Conservation (phyloP, 2,113 vertebrate genomes). For the Puma concolor region DNA sequence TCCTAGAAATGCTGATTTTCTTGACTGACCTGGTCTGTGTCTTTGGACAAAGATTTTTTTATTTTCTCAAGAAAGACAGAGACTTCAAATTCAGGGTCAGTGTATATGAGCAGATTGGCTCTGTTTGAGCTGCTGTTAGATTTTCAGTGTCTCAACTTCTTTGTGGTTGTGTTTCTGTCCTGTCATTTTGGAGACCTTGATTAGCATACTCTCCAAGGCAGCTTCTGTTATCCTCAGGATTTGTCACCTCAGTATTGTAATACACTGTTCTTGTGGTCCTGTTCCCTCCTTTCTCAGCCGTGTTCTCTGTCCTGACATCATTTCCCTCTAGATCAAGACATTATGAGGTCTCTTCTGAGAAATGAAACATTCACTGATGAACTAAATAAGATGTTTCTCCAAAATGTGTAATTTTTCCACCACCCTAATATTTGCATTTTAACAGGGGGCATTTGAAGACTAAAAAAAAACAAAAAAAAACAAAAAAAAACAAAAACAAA, state of each 20-base stretch:
- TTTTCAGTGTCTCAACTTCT: background rate
- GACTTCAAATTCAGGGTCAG: background rate
- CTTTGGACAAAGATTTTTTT: background rate
- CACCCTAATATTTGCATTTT: background rate
- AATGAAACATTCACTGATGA: background rate
- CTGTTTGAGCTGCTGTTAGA: background rate
- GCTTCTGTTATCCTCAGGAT: background rate
- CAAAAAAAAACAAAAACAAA: too few relatives aligned
- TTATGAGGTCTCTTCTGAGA: background rate
- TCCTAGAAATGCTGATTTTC: background rate
- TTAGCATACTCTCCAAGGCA: background rate
- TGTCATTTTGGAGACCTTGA: background rate
- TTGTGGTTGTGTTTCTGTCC: background rate
- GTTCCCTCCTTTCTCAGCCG: background rate
- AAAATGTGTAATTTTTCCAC: background rate
- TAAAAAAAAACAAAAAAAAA: too few relatives aligned
- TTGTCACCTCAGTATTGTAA: background rate
- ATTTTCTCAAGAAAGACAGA: background rate
- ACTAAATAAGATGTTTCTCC: background rate
- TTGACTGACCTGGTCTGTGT: background rate
- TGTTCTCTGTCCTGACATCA: background rate
- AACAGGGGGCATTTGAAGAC: background rate
- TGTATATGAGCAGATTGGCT: background rate
- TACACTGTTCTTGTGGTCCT: background rate
- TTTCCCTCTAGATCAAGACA: background rate